phyloP scores from a whole-genome alignment of 1,140 invertebrate species.

The Drosophila seguyi region DNA sequence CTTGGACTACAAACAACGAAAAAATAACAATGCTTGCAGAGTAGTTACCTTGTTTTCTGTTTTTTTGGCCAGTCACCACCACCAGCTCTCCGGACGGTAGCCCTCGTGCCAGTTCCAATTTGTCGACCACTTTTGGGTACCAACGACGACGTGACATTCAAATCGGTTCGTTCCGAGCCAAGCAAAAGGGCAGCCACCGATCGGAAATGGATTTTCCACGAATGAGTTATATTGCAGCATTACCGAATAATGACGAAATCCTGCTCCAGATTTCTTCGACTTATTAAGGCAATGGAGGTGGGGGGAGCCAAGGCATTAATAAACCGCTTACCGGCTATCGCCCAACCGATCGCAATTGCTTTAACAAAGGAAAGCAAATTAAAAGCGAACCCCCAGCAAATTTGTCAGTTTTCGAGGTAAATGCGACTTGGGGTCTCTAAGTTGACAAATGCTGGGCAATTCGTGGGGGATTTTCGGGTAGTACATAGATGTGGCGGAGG shows the following conservation, averaged over 20 bases:
- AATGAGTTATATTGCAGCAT: constrained; percentile 35
- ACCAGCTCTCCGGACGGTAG: constrained; percentile 55
- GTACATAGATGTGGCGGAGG: not conserved
- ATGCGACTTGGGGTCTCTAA: constrained; percentile 23
- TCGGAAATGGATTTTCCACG: constrained; percentile 32
- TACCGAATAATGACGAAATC: constrained; percentile 32
- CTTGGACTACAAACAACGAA: constrained; percentile 5
- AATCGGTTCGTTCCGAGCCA: constrained; percentile 53
- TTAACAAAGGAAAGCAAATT: constrained; percentile 54
- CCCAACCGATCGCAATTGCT: constrained; percentile 37
- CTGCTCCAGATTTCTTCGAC: constrained; percentile 25
- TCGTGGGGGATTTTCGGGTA: not conserved
- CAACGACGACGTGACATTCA: constrained; percentile 64
- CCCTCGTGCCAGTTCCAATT: constrained; percentile 54
- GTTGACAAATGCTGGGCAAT: constrained; percentile 41
- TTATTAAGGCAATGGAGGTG: constrained; percentile 5
- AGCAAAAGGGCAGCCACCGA: constrained; percentile 60
- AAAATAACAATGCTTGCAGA: constrained; percentile 25
- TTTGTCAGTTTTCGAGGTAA: constrained; percentile 45
- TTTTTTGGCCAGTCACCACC: constrained; percentile 45
- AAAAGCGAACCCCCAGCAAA: constrained; percentile 52
- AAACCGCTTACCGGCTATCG: constrained; percentile 48
- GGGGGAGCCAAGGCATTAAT: constrained; percentile 15
- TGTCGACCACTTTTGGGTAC: constrained; percentile 52
- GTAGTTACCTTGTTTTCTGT: constrained; percentile 49